These are phyloP conservation scores for Lamellibrachia satsuma DNA, from an alignment of 2,888 invertebrate species.

Conservation along the genomic window DNA sequence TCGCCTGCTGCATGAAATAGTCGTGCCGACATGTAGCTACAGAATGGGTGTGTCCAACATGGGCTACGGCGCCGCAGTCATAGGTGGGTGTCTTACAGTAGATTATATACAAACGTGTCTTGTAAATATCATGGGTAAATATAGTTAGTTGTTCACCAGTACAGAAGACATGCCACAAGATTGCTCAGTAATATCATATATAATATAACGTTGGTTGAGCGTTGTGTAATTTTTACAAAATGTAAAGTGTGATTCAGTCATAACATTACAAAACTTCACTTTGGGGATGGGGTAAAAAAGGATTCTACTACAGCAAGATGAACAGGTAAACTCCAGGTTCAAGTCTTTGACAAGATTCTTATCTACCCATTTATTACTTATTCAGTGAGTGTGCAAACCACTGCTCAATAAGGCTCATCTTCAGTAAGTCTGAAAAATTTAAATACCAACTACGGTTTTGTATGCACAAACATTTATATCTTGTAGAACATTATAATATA, in stretches of 20 bases:
- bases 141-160: neutral
- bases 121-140: neutral
- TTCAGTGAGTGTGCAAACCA: too few relatives aligned
- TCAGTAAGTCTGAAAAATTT: neutral
- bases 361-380: too few relatives aligned
- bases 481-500: neutral
- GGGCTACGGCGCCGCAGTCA: slow-evolving; percentile 71
- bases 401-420: neutral
- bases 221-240: neutral
- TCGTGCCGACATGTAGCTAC: slow-evolving; percentile 94
- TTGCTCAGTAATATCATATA: slow-evolving; percentile 69
- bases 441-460: neutral
- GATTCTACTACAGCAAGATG: neutral
- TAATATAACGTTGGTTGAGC: slow-evolving; percentile 77
- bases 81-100: slow-evolving; percentile 68
- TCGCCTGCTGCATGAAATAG: slow-evolving; percentile 75
- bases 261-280: neutral
- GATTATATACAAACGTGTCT: neutral
- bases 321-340: too few relatives aligned
- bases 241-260: neutral
- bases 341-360: too few relatives aligned
- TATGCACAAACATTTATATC: neutral
- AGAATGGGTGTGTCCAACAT: slow-evolving; percentile 90
- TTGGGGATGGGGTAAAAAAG: neutral
- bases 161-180: slow-evolving; percentile 87